Evolutionary conservation across 1,140 invertebrate genomes (phyloP).

Genomic region (Oryzaephilus surinamensis): DNA sequence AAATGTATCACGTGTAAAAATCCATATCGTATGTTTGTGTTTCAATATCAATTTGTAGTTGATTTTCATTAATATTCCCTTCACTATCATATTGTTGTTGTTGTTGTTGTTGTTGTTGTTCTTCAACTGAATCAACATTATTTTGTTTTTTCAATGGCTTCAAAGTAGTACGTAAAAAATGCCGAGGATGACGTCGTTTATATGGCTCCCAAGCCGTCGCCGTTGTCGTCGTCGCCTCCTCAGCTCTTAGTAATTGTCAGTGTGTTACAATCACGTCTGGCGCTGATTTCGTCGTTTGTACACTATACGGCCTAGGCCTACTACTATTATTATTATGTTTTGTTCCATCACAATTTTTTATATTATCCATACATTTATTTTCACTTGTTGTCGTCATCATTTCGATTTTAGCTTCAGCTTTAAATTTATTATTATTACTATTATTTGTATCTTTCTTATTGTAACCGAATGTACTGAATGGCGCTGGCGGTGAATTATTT

Average conservation of each 20-base stretch:
- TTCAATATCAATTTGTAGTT: not conserved
- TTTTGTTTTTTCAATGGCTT: constrained; percentile 5
- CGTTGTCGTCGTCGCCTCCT: too few species aligned
- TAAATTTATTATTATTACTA: constrained; percentile 36
- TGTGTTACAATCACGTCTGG: constrained; percentile 78
- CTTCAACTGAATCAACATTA: constrained; percentile 18
- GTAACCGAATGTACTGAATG: constrained; percentile 35
- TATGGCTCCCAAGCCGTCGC: constrained; percentile 51
- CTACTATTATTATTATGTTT: too few species aligned
- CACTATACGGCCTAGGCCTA: constrained; percentile 62
- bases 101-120: not conserved
- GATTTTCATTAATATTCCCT: not conserved
- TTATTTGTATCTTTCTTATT: too few species aligned
- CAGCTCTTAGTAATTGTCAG: constrained; percentile 47
- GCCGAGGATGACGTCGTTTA: constrained; percentile 44
- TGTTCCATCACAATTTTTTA: constrained; percentile 36
- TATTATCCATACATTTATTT: too few species aligned
- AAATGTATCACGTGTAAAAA: too few species aligned
- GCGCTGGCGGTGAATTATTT: constrained; percentile 34
- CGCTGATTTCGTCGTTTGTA: constrained; percentile 71
- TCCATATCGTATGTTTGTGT: too few species aligned
- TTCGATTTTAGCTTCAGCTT: constrained; percentile 55
- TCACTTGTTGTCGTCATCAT: too few species aligned
- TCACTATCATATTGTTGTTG: constrained; percentile 12
- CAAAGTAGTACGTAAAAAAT: constrained; percentile 25